phyloP scores from a whole-genome alignment of 2,113 vertebrate species.

The Uria aalge region DNA sequence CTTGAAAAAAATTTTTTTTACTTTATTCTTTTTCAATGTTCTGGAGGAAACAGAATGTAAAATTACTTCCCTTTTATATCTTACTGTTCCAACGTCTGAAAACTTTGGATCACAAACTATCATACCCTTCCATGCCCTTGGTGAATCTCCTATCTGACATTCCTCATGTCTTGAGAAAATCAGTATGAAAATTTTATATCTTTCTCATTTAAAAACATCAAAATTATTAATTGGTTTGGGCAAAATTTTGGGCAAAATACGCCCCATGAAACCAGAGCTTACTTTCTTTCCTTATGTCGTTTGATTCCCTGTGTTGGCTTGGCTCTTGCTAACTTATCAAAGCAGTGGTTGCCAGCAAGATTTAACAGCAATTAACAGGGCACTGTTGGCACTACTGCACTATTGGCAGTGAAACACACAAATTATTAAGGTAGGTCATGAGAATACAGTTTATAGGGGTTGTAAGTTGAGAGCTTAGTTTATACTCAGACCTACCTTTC shows the following conservation, averaged over 20 bases:
- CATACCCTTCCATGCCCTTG: background rate
- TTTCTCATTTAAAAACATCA: background rate
- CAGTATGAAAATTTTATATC: background rate
- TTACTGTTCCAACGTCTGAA: background rate
- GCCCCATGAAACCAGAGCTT: background rate
- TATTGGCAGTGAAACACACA: background rate
- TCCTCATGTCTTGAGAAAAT: background rate
- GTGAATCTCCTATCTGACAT: background rate
- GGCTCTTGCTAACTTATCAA: conserved; percentile 20
- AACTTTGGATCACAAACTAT: background rate
- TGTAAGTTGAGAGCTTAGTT: background rate
- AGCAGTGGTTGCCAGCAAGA: background rate
- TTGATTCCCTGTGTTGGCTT: background rate
- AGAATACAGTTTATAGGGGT: background rate
- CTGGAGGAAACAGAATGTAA: background rate
- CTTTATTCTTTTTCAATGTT: background rate
- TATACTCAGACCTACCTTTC: conserved; percentile 1
- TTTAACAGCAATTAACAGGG: conserved; percentile 11
- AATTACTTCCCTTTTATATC: background rate
- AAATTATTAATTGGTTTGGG: background rate
- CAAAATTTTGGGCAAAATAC: background rate
- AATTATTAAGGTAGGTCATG: background rate
- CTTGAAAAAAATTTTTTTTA: background rate
- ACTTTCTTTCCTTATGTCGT: background rate
- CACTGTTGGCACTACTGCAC: background rate